Evolutionary conservation across 1,140 invertebrate genomes (phyloP).

Genomic region (Aphelinus atriplicis): DNA sequence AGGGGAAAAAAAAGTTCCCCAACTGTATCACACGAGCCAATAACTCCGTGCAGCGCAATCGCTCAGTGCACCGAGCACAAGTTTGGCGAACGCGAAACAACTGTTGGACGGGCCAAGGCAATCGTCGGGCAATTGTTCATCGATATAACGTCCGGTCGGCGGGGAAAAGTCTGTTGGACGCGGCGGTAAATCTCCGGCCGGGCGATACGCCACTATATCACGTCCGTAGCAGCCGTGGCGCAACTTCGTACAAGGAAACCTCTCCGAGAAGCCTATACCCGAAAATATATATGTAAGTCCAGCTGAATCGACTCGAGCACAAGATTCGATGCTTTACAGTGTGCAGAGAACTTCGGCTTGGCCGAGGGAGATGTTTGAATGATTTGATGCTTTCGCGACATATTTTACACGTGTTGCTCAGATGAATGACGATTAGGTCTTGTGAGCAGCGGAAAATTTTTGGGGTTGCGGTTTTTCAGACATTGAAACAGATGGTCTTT

Average conservation of each 20-base stretch:
- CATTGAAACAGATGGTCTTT: too few species aligned
- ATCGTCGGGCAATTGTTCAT: constrained; percentile 24
- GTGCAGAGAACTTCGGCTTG: too few species aligned
- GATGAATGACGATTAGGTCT: too few species aligned
- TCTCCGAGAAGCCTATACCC: not conserved
- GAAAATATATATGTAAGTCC: constrained; percentile 5
- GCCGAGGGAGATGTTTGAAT: too few species aligned
- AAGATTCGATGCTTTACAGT: not conserved
- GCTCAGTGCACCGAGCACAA: not conserved
- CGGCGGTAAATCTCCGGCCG: constrained; percentile 14
- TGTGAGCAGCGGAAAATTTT: too few species aligned
- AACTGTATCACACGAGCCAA: too few species aligned
- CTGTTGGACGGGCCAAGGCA: not conserved
- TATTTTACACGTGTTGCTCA: too few species aligned
- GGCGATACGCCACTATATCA: constrained; percentile 32
- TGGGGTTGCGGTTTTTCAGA: too few species aligned
- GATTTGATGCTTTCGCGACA: too few species aligned
- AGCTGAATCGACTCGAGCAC: not conserved
- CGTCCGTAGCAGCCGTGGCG: constrained; percentile 6
- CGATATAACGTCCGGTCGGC: constrained; percentile 3
- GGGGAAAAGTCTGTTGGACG: not conserved
- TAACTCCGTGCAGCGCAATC: not conserved
- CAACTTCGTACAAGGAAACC: constrained; percentile 8
- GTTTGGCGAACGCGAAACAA: not conserved
- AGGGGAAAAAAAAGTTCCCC: too few species aligned